These are phyloP conservation scores for Trilocha varians DNA, from an alignment of 2,888 invertebrate species.

Conservation along the genomic window DNA sequence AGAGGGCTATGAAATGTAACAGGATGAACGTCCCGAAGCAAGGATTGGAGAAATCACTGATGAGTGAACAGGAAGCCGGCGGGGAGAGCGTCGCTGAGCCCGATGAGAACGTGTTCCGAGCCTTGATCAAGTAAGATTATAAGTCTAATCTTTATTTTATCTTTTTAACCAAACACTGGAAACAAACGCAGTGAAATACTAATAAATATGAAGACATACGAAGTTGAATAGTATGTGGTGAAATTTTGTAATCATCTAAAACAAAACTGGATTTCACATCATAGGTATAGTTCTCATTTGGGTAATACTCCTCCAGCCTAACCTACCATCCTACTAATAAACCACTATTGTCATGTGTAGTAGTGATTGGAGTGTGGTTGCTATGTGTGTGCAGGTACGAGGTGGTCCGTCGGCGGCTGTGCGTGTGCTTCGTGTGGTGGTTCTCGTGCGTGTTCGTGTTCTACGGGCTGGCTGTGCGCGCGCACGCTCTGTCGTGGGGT, in stretches of 20 bases:
- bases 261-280: no score
- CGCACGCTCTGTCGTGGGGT: slow-evolving; percentile 51
- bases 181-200: no score
- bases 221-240: no score
- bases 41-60: slow-evolving; percentile 52
- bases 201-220: no score
- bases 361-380: neutral
- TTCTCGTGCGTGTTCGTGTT: slow-evolving; percentile 59
- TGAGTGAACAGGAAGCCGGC: slow-evolving; percentile 32
- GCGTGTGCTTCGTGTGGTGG: slow-evolving; percentile 62
- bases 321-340: no score
- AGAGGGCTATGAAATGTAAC: slow-evolving; percentile 75
- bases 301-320: no score
- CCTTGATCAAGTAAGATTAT: slow-evolving; percentile 44
- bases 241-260: no score
- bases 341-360: no score
- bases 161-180: no score
- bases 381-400: slow-evolving; percentile 31
- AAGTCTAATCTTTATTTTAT: neutral
- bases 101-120: slow-evolving; percentile 46
- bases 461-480: slow-evolving; percentile 59
- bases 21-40: slow-evolving; percentile 60
- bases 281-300: no score
- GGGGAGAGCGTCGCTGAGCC: slow-evolving; percentile 31
- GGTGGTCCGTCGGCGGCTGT: slow-evolving; percentile 47